Evolutionary conservation across 2,113 vertebrate species (phyloP).

Genomic region (Pogonocichla stellata): DNA sequence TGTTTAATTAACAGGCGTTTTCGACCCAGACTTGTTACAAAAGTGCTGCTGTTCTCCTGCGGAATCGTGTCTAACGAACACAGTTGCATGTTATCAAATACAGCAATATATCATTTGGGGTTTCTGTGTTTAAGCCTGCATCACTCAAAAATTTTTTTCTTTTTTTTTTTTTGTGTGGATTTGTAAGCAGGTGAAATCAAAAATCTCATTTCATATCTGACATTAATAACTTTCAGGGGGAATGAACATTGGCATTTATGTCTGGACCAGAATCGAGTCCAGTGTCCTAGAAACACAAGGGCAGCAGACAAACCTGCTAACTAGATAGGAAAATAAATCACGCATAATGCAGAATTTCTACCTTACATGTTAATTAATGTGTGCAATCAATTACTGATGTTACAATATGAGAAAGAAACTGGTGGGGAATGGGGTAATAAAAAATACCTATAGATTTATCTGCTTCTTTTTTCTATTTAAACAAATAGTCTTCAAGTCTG

Average conservation of each 20-base stretch:
- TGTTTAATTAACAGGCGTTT: conserved; percentile 74
- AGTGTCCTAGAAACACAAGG: conserved; percentile 84
- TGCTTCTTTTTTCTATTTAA: conserved; percentile 95
- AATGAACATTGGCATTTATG: conserved; percentile 85
- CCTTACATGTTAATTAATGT: conserved; percentile 93
- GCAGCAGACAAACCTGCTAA: conserved; percentile 82
- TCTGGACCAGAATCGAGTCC: conserved; percentile 82
- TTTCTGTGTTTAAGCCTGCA: conserved; percentile 70
- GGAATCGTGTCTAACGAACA: conserved; percentile 71
- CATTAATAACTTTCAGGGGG: conserved; percentile 87
- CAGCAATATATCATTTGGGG: conserved; percentile 71
- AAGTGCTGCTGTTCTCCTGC: conserved; percentile 70
- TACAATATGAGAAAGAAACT: conserved; percentile 86
- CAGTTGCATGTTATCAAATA: conserved; percentile 70
- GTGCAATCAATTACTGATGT: conserved; percentile 91
- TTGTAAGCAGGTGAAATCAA: conserved; percentile 85
- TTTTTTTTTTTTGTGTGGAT: conserved; percentile 60
- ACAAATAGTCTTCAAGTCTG: conserved; percentile 91
- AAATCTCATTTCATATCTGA: conserved; percentile 87
- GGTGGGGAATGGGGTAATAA: conserved; percentile 85
- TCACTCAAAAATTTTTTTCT: conserved; percentile 66
- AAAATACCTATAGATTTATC: conserved; percentile 97
- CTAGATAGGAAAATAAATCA: conserved; percentile 89
- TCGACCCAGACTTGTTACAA: conserved; percentile 69
- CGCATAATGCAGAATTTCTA: conserved; percentile 87